phyloP scores from a whole-genome alignment of 1,140 invertebrate species.

The Drosophila asahinai region DNA sequence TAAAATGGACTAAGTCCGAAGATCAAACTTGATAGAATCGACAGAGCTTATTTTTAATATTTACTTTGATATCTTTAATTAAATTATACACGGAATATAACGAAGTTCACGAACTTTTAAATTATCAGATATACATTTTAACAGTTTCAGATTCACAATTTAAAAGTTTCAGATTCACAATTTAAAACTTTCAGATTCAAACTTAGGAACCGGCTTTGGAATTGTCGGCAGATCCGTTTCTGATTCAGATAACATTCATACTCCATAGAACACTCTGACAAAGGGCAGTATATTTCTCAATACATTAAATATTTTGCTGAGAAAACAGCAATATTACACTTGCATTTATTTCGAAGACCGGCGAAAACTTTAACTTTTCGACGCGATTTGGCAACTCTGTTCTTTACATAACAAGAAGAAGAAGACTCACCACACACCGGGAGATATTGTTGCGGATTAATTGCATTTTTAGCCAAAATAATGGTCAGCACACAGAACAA shows the following conservation, averaged over 20 bases:
- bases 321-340: background rate
- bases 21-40: too few species aligned
- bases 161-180: too few species aligned
- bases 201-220: background rate
- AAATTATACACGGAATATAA: too few species aligned
- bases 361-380: constrained; percentile 12
- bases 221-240: background rate
- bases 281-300: background rate
- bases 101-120: background rate
- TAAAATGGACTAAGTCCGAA: too few species aligned
- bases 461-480: constrained; percentile 65
- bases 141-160: background rate
- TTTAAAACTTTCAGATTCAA: background rate
- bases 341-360: constrained; percentile 8
- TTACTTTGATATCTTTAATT: too few species aligned
- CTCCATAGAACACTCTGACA: too few species aligned
- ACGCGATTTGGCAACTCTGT: constrained; percentile 53
- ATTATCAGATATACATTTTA: too few species aligned
- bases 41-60: too few species aligned
- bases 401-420: constrained; percentile 75
- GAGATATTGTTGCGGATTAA: constrained; percentile 10
- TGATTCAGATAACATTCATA: background rate
- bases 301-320: background rate
- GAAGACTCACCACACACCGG: constrained; percentile 42
- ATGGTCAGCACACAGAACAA: constrained; percentile 67